Percentiles rank a stretch among this genome's conserved stretches.
Evolutionary conservation across 1,140 invertebrate species (phyloP).

Genomic region (Drosophila nasuta): DNA sequence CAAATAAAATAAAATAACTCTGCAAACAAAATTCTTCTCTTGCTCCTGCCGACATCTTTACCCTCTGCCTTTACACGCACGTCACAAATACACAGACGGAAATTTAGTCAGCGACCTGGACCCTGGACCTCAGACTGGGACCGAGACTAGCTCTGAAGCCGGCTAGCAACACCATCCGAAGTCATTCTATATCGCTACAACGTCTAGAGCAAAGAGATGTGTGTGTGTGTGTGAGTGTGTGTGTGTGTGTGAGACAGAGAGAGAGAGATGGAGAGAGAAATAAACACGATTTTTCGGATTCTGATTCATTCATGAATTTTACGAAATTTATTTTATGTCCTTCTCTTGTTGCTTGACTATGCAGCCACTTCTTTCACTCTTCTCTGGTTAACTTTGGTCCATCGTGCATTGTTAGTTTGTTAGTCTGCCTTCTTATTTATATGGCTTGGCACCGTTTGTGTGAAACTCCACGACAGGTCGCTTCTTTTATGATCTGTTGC

Average conservation of each 20-base stretch:
- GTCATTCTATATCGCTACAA: constrained; percentile 15
- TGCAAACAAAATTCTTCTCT: constrained; percentile 26
- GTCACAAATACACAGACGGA: constrained; percentile 67
- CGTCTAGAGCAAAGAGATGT: neutral
- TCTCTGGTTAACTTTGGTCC: neutral
- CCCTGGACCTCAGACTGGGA: constrained; percentile 8
- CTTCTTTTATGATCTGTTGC: constrained; percentile 60
- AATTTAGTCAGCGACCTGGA: constrained; percentile 12
- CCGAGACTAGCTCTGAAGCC: constrained; percentile 33
- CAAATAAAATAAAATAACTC: constrained; percentile 26
- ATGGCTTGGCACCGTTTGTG: constrained; percentile 17
- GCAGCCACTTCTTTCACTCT: constrained; percentile 15
- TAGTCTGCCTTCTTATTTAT: constrained; percentile 23
- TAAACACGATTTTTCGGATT: constrained; percentile 55
- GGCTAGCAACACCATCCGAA: constrained; percentile 57
- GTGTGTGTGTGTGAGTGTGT: no score
- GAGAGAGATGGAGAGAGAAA: no score
- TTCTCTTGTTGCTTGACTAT: constrained; percentile 34
- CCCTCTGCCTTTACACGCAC: constrained; percentile 60
- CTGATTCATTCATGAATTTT: constrained; percentile 78
- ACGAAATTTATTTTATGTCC: constrained; percentile 73
- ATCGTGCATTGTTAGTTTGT: constrained; percentile 31
- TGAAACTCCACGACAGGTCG: neutral
- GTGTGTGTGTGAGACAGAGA: no score
- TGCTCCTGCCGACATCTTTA: neutral